These are phyloP conservation scores for Pseudomyrmex flavicornis DNA, from an alignment of 1,140 invertebrate species.

Conservation along the genomic window DNA sequence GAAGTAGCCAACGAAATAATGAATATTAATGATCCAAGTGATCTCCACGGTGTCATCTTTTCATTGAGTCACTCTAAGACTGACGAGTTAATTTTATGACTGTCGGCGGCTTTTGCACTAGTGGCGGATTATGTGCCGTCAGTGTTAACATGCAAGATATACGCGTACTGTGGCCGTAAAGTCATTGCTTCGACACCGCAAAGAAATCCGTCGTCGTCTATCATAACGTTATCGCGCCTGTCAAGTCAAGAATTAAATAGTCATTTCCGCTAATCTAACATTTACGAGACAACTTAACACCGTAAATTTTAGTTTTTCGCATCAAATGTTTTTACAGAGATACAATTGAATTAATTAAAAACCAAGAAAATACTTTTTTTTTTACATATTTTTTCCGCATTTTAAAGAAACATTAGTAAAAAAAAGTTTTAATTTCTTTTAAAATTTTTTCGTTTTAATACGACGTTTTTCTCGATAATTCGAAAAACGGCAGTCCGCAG, in stretches of 20 bases:
- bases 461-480: neutral
- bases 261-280: slow-evolving; percentile 29
- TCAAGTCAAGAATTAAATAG: slow-evolving; percentile 2
- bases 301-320: neutral
- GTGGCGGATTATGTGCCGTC: slow-evolving; percentile 41
- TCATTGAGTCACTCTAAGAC: slow-evolving; percentile 46
- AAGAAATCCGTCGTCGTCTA: slow-evolving; percentile 16
- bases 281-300: neutral
- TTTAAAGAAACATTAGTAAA: neutral
- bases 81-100: slow-evolving; percentile 56
- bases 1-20: slow-evolving; percentile 12
- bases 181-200: slow-evolving; percentile 11
- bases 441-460: neutral
- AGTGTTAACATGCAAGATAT: slow-evolving; percentile 30
- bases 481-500: neutral
- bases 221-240: slow-evolving; percentile 26
- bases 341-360: slow-evolving; percentile 6
- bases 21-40: slow-evolving; percentile 49
- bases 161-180: slow-evolving; percentile 15
- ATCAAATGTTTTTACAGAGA: neutral
- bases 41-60: slow-evolving; percentile 41
- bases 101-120: slow-evolving; percentile 34
- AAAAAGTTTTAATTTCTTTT: neutral
- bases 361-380: neutral
- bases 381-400: neutral